These are phyloP conservation scores for Coracopsis vasa DNA, from an alignment of 2,113 vertebrate genomes.

Conservation along the genomic window DNA sequence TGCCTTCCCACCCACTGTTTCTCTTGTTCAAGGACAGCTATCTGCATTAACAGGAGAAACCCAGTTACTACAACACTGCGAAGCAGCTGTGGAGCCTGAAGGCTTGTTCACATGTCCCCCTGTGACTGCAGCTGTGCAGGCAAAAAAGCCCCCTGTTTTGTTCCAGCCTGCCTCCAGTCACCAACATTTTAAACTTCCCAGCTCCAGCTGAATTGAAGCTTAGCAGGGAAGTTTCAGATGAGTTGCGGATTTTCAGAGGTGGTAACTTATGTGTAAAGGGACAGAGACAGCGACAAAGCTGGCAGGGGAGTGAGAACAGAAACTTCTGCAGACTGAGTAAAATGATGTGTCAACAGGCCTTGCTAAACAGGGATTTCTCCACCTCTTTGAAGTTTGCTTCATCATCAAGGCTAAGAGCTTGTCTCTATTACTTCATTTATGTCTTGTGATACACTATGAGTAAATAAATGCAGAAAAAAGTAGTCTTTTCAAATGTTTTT, in stretches of 20 bases:
- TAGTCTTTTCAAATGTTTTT: not conserved
- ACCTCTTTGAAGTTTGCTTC: slow-evolving; percentile 24
- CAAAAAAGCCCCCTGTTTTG: not conserved
- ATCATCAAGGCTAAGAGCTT: not conserved
- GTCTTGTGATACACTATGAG: not conserved
- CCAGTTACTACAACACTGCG: not conserved
- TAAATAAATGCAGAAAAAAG: not conserved
- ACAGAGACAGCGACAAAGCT: not conserved
- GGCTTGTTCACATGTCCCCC: not conserved
- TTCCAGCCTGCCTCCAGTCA: not conserved
- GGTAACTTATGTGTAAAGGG: not conserved
- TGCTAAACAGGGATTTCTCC: slow-evolving; percentile 27
- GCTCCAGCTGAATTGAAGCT: not conserved
- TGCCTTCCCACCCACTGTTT: not conserved
- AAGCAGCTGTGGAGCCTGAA: slow-evolving; percentile 9
- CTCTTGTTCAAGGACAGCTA: not conserved
- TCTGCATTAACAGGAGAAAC: not conserved
- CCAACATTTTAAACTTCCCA: not conserved
- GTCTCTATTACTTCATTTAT: not conserved
- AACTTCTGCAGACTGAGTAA: not conserved
- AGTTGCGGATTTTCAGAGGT: not conserved
- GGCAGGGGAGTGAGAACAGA: not conserved
- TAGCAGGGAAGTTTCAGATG: not conserved
- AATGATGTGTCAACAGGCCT: not conserved
- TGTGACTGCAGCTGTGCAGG: not conserved